Evolutionary conservation across 2,113 vertebrate species (phyloP).

Genomic region (Thomomys bottae): DNA sequence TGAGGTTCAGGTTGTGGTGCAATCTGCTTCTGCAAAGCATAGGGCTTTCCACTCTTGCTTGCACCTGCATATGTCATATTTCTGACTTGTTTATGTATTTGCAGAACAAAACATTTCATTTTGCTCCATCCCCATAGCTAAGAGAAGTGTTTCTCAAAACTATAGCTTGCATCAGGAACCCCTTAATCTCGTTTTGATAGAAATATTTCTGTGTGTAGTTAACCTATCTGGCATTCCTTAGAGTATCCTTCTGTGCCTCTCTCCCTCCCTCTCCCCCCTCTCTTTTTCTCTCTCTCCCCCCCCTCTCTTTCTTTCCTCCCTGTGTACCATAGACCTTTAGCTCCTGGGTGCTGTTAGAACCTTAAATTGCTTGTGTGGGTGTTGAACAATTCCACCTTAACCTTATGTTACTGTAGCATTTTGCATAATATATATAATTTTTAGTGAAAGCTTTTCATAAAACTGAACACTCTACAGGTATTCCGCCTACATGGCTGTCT

Average conservation of each 20-base stretch:
- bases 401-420: constrained; percentile 69
- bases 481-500: constrained; percentile 74
- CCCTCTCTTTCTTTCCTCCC: too few species aligned
- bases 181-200: not conserved
- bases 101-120: not conserved
- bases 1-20: not conserved
- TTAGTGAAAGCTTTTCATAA: constrained; percentile 78
- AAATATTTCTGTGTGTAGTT: constrained; percentile 1
- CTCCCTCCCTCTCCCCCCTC: not conserved
- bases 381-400: constrained; percentile 61
- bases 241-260: not conserved
- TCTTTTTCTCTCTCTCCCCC: not conserved
- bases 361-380: constrained; percentile 59
- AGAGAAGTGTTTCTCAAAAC: constrained; percentile 9
- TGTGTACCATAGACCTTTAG: not conserved
- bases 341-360: constrained; percentile 30
- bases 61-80: not conserved
- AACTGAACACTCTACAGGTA: constrained; percentile 67
- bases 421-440: constrained; percentile 76
- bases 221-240: not conserved
- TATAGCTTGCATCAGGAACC: not conserved
- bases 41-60: not conserved
- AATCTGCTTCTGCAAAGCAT: not conserved
- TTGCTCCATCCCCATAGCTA: not conserved
- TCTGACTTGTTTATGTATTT: constrained; percentile 21